Evolutionary conservation across 2,888 invertebrate species (phyloP), one percentile per base, ranked within the genome.

Genomic region (Tigriopus californicus): DNA sequence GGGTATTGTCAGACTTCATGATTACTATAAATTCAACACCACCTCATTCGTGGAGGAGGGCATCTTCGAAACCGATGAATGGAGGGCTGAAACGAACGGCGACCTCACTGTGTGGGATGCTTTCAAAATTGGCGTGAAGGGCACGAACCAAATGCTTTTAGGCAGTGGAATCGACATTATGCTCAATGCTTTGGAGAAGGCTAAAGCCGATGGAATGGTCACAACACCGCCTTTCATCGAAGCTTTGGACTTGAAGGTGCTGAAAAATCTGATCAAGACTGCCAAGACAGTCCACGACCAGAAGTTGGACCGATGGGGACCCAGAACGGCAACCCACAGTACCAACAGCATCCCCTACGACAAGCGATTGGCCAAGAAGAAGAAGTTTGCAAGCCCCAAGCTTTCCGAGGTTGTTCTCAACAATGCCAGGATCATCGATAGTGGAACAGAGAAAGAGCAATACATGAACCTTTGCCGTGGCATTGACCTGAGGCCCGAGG

Each of bases 231-330:
- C 51, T n/a, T 58, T 58, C 49, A 49, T 58, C 12, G 58, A 58
- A 2, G 18, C 33, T 2, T 44, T 46, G 10, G 58, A 58, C 41
- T 13, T 58, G 42, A 48, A 58, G 40, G 46, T 46, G 12, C 33
- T 58, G 12, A 49, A 41, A 12, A 58, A 58, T 41, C 20, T 58
- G n/a, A 46, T 58, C 33, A 58, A 58, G 41, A 58, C 58, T 2
- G 58, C 58, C 48, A 58, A 58, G 18, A 58, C 58, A 3, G 58
- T 58, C 25, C 58, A 58, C 40, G 58, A 58, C 44, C 58, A 58
- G 15, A 58, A 58, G 22, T 15, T 58, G n/a, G 58, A 58, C 40
- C 33, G 48, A 33, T 58, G 58, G 58, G 58, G 58, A 20, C 33
- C 48, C 2, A 1, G 44, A 24, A 58, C 58, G 10, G 1, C 48